Evolutionary conservation across 2,797 vertebrate genomes (phyloP), one percentile per base, ranked within the genome.

Genomic region (Etheostoma perlongum): DNA sequence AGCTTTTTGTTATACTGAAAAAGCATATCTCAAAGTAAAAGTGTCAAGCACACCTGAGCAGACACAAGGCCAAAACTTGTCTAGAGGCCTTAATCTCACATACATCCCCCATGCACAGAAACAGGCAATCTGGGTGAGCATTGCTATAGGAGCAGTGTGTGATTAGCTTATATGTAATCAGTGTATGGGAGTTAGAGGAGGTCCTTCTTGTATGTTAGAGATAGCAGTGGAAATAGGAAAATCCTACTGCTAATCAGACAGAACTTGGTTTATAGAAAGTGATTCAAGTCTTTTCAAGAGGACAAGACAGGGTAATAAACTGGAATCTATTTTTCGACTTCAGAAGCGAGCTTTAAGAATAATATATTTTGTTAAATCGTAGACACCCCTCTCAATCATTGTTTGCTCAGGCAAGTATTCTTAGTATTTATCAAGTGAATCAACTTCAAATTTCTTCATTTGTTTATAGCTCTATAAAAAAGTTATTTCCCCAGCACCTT

Each of bases 91-190:
- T 44, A 48, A 72, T 78, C 44, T 44, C 19, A 44, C 42, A 14
- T 44, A 69, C 42, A 52, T 12, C 23, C 16, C 9, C 44, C 13
- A 64, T 54, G 25, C 7, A 47, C 16, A 55, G 27, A 80, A 71
- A 46, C 27, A 59, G 44, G 42, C 44, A 40, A 5, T n/a, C 11
- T 51, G 51, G 25, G 47, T 46, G 18, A 58, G 60, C 72, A 72
- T 62, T 73, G 74, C 47, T 49, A 51, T 67, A 27, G 55, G 55
- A 68, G 30, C 48, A 7, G 62, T 47, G 40, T 48, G 44, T 70
- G 70, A 74, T 77, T 63, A 54, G 27, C 21, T 53, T 52, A 55
- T 5, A 58, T 57, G 40, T 64, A 79, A 60, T 76, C 65, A 72
- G 51, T 74, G 76, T 49, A 72, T 67, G 63, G 79, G 73, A 72